Percentiles rank a stretch among this genome's conserved stretches.
Evolutionary conservation across 1,140 invertebrate genomes (phyloP).

Genomic region (Cataglyphis hispanica): DNA sequence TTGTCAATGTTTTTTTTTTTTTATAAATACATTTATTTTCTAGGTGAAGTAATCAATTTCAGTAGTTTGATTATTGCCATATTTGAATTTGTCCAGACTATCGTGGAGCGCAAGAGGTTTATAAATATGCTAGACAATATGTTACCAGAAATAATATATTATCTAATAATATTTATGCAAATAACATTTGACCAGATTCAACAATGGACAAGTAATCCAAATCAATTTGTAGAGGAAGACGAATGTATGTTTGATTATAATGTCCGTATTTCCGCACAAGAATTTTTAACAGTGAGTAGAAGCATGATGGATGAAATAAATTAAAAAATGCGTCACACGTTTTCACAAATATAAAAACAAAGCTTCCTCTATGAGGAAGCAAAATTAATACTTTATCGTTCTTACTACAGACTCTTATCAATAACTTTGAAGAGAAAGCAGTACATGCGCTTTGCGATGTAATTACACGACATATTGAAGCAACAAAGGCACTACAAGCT

Average conservation of each 20-base stretch:
- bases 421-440: slow-evolving; percentile 89
- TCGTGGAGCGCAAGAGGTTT: slow-evolving; percentile 89
- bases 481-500: slow-evolving; percentile 84
- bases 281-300: slow-evolving; percentile 88
- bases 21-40: slow-evolving; percentile 46
- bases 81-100: slow-evolving; percentile 91
- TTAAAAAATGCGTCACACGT: not conserved
- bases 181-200: slow-evolving; percentile 92
- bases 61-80: slow-evolving; percentile 92
- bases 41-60: slow-evolving; percentile 91
- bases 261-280: slow-evolving; percentile 92
- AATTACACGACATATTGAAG: slow-evolving; percentile 89
- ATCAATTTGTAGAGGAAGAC: slow-evolving; percentile 93
- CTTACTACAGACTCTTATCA: slow-evolving; percentile 87
- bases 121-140: slow-evolving; percentile 89
- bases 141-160: slow-evolving; percentile 91
- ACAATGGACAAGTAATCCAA: slow-evolving; percentile 90
- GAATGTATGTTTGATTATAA: slow-evolving; percentile 91
- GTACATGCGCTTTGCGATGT: slow-evolving; percentile 89
- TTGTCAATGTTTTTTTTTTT: not conserved
- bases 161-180: slow-evolving; percentile 92
- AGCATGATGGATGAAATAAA: not conserved
- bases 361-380: too few species aligned
- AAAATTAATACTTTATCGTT: slow-evolving; percentile 31
- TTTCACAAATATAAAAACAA: not conserved